Evolutionary conservation across 2,888 invertebrate genomes (phyloP).

Genomic region (Steinernema scapterisci): DNA sequence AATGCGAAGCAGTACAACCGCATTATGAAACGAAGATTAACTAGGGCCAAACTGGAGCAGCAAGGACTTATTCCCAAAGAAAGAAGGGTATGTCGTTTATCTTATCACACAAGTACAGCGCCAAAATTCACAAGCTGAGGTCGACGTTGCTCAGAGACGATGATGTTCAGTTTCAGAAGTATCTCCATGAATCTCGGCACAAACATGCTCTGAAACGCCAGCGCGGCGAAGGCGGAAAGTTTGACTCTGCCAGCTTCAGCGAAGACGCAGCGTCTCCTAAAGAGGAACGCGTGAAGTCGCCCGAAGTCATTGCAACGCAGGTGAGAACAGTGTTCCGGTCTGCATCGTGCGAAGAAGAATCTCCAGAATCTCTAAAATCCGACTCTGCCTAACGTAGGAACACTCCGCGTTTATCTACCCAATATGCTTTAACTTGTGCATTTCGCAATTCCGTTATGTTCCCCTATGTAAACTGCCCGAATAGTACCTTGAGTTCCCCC

Average conservation of each 20-base stretch:
- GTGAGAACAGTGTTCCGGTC: neutral
- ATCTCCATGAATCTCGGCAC: slow-evolving; percentile 55
- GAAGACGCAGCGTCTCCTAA: slow-evolving; percentile 9
- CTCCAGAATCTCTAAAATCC: neutral
- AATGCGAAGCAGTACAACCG: slow-evolving; percentile 97
- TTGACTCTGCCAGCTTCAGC: slow-evolving; percentile 38
- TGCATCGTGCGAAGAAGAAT: slow-evolving; percentile 10
- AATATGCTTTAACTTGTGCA: too few species aligned
- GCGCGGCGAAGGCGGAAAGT: slow-evolving; percentile 55
- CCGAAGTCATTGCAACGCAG: neutral
- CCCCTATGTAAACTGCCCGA: too few species aligned
- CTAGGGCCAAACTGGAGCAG: slow-evolving; percentile 90
- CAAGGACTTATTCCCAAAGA: slow-evolving; percentile 95
- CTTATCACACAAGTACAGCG: neutral
- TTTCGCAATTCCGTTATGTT: too few species aligned
- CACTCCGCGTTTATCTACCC: too few species aligned
- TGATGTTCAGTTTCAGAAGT: slow-evolving; percentile 55
- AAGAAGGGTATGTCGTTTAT: slow-evolving; percentile 70
- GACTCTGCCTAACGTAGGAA: neutral
- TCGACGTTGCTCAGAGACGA: too few species aligned
- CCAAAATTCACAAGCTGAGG: too few species aligned
- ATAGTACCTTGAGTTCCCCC: too few species aligned
- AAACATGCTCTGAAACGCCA: slow-evolving; percentile 50
- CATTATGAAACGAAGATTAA: slow-evolving; percentile 90
- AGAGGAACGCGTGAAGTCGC: neutral